Evolutionary conservation across 2,113 vertebrate genomes (phyloP).

Genomic region (Alethe diademata): DNA sequence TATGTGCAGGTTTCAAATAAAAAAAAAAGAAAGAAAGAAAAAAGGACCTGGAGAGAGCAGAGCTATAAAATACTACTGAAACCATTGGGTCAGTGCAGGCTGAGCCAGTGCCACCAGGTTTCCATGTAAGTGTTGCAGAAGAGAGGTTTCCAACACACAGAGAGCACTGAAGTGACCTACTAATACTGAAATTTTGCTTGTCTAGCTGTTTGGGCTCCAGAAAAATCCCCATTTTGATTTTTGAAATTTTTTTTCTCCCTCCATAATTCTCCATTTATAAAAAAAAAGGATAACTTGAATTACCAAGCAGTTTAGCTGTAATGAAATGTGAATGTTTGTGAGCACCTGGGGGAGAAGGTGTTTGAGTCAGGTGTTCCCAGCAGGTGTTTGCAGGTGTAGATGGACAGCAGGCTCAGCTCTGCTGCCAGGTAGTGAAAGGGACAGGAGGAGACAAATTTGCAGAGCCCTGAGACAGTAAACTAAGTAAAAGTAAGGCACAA

Average conservation of each 20-base stretch:
- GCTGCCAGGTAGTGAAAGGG: not conserved
- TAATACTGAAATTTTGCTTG: not conserved
- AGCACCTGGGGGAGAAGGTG: not conserved
- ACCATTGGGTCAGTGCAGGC: not conserved
- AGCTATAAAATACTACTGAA: not conserved
- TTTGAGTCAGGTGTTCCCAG: not conserved
- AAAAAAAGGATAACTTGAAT: not conserved
- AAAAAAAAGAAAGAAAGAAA: not conserved
- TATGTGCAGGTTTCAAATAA: not conserved
- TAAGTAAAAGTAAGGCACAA: not conserved
- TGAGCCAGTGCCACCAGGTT: not conserved
- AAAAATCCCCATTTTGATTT: not conserved
- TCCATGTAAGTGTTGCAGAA: not conserved
- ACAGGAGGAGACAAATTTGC: not conserved
- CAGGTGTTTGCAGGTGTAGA: not conserved
- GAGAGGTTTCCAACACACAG: not conserved
- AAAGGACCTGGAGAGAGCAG: not conserved
- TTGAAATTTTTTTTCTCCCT: accelerated
- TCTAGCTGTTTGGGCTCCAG: not conserved
- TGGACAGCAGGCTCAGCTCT: not conserved
- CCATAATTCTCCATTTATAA: not conserved
- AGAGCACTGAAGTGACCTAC: not conserved
- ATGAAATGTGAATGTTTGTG: not conserved
- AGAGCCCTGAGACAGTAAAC: not conserved
- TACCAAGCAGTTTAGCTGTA: not conserved